Base-by-base conservation (phyloP, 2,797 vertebrate species). In the Muraenolepis orangiensis region DNA sequence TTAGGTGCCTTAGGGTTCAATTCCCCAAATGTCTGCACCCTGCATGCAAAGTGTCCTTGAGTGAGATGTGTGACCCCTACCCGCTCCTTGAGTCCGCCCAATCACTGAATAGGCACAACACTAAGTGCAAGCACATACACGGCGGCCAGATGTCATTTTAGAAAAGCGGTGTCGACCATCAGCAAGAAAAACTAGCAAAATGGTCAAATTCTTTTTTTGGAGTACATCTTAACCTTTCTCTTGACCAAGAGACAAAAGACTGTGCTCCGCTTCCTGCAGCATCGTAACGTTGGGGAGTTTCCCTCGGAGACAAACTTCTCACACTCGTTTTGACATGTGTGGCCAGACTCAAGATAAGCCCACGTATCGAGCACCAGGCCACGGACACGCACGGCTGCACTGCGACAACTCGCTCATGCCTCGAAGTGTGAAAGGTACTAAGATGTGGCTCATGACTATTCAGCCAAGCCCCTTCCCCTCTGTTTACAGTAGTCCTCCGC, bases 401-500 rank as follows among this genome's bases (percentile, higher is more conserved):
- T 20, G 20, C 18, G 18, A 20, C 42, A 51, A 51, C 51, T n/a
- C 51, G 46, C 36, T 12, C 2, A 20, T 51, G 11, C 20, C 51
- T n/a, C 23, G 51, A 57, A 57, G 51, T 23, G 18, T 3, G 51
- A 20, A 71, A 72, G 82, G 78, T 57, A 77, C 80, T 77, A 78
- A 78, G 78, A 84, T 81, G 83, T 86, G 81, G 87, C 79, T 83
- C 78, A 83, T n/a, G 78, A 66, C 70, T 80, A 78, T 85, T 82
- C 85, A 84, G 86, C 83, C 85, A 70, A 23, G 3, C 20, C n/a
- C 51, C 84, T 90, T 79, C 81, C 71, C 76, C 72, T 83, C 72
- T 77, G 79, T 80, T 80, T 78, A 84, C 74, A 83, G 82, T 86
- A 83, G 82, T 86, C 75, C 80, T 83, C 51, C n/a, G n/a, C 78